Conservation (phyloP, 2,797 vertebrate genomes). For the Lacerta viridis region DNA sequence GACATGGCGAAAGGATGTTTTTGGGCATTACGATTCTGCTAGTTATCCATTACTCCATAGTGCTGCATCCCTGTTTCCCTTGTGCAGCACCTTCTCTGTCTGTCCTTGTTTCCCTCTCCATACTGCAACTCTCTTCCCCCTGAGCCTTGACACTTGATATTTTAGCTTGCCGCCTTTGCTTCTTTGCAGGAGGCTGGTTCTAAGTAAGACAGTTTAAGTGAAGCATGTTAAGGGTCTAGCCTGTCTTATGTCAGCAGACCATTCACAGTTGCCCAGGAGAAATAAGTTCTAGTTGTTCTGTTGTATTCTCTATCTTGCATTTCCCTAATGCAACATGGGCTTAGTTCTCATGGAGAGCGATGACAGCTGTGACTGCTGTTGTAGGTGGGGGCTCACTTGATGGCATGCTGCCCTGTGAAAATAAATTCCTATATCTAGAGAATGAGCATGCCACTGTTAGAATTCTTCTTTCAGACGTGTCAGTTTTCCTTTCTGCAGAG, state of each 20-base stretch:
- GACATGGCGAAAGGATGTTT: neutral
- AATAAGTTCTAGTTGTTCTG: neutral
- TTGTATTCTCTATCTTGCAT: neutral
- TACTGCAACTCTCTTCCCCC: neutral
- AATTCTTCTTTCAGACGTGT: neutral
- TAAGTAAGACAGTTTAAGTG: neutral
- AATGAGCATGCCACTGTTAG: no score
- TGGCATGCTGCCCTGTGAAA: neutral
- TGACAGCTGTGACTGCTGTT: neutral
- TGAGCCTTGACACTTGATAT: neutral
- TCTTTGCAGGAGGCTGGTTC: neutral
- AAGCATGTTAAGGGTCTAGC: neutral
- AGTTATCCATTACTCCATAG: neutral
- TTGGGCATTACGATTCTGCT: neutral
- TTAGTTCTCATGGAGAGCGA: neutral
- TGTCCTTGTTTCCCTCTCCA: neutral
- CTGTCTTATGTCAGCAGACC: neutral
- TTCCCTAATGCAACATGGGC: neutral
- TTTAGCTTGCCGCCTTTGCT: neutral
- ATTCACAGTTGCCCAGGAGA: neutral
- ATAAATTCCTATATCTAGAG: neutral
- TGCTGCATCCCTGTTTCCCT: neutral
- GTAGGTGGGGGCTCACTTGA: neutral
- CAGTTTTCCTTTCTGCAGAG: neutral
- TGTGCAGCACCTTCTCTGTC: neutral